phyloP scores from a whole-genome alignment of 2,113 vertebrate species.

The Alethe diademata region DNA sequence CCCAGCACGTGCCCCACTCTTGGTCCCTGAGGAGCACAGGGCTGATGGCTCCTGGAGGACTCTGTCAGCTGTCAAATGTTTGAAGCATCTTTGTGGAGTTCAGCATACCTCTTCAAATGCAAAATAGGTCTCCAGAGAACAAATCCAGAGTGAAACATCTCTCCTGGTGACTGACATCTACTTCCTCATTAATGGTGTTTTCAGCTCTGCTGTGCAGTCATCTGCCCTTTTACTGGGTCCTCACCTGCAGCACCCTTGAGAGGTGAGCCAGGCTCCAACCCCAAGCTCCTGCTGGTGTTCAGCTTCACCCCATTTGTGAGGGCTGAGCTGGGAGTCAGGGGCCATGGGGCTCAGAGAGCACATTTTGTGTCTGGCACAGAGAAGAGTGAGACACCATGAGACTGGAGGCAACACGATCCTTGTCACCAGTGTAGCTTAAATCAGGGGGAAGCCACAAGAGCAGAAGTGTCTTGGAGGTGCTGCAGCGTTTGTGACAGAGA shows the following conservation, averaged over 20 bases:
- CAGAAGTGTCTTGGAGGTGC: neutral
- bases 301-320: neutral
- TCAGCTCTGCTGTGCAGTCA: neutral
- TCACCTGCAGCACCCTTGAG: neutral
- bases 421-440: neutral
- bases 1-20: neutral
- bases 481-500: neutral
- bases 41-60: neutral
- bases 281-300: neutral
- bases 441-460: too few species aligned
- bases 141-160: neutral
- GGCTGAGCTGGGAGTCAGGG: neutral
- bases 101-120: neutral
- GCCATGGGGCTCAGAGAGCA: accelerated
- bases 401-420: neutral
- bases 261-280: neutral
- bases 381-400: accelerated
- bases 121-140: slow-evolving; percentile 17
- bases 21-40: accelerated
- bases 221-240: neutral
- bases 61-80: neutral
- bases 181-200: neutral
- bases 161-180: slow-evolving; percentile 13
- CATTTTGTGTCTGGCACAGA: accelerated
- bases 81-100: neutral